Percentiles rank a stretch among this genome's conserved stretches.
Evolutionary conservation across 2,797 vertebrate genomes (phyloP).

Genomic region (Muscicapa comitata): DNA sequence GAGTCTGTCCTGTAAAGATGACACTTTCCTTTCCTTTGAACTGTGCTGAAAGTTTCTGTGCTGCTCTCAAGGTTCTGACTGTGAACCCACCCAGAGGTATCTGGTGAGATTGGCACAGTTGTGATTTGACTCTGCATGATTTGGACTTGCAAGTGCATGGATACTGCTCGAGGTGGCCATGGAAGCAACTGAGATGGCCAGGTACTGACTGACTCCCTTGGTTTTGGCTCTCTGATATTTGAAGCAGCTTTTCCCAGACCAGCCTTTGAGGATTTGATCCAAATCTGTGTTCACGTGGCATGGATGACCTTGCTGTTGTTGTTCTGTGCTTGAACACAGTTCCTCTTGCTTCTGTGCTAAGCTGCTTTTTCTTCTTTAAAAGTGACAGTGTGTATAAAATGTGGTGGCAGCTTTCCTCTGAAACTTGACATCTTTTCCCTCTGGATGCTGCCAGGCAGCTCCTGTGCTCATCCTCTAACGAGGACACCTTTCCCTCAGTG

Average conservation of each 20-base stretch:
- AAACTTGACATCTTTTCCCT: background rate
- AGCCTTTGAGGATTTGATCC: background rate
- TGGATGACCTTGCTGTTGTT: background rate
- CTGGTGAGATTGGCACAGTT: accelerated
- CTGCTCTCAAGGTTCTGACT: background rate
- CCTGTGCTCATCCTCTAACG: background rate
- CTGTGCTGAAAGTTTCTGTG: background rate
- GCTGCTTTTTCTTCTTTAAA: background rate
- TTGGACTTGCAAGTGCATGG: background rate
- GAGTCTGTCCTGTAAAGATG: background rate
- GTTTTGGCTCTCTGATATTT: background rate
- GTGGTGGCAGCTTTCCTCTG: background rate
- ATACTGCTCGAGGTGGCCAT: accelerated
- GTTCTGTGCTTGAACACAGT: background rate
- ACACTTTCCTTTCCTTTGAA: background rate
- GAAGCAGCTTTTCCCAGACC: background rate
- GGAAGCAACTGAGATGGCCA: background rate
- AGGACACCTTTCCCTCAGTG: background rate
- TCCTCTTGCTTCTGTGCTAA: background rate
- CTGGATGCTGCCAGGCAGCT: background rate
- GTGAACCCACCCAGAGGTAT: background rate
- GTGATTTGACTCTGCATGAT: background rate
- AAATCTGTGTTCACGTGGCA: background rate
- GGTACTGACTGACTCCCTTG: background rate
- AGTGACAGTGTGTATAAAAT: background rate